Evolutionary conservation across 1,140 invertebrate species (phyloP).

Genomic region (Nautilus pompilius): DNA sequence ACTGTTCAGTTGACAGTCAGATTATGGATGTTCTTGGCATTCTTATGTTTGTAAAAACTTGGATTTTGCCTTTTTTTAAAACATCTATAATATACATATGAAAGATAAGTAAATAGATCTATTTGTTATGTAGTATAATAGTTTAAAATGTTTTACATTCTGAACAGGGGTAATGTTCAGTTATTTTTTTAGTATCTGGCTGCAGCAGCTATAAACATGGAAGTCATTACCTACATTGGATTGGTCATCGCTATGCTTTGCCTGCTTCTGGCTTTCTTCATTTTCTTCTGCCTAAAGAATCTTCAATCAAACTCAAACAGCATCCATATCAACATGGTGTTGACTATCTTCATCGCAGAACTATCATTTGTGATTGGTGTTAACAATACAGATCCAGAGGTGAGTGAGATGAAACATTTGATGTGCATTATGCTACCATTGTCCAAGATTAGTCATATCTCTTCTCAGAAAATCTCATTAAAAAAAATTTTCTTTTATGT

Average conservation of each 20-base stretch:
- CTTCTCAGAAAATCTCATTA: too few relatives aligned
- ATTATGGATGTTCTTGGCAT: too few relatives aligned
- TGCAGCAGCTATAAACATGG: conserved; percentile 61
- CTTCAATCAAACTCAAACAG: conserved; percentile 86
- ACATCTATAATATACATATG: too few relatives aligned
- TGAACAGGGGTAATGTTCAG: conserved; percentile 1
- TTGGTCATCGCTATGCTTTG: conserved; percentile 72
- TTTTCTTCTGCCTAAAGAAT: conserved; percentile 75
- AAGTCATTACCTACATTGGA: conserved; percentile 67
- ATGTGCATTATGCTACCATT: too few relatives aligned
- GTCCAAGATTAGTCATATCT: too few relatives aligned
- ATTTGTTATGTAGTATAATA: too few relatives aligned
- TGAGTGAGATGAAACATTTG: too few relatives aligned
- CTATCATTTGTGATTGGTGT: conserved; percentile 74
- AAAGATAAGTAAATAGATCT: too few relatives aligned
- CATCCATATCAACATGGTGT: conserved; percentile 88
- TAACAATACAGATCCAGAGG: conserved; percentile 56
- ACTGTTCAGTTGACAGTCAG: too few relatives aligned
- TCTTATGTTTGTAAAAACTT: too few relatives aligned
- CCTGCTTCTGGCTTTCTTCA: conserved; percentile 63
- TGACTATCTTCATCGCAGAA: conserved; percentile 82
- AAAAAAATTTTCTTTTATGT: too few relatives aligned
- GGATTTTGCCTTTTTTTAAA: too few relatives aligned
- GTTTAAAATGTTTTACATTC: not conserved
- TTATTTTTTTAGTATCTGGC: conserved; percentile 62